Conservation (phyloP, 53 echinoderm and acorn worm genomes). For the Holothuria leucospilota region DNA sequence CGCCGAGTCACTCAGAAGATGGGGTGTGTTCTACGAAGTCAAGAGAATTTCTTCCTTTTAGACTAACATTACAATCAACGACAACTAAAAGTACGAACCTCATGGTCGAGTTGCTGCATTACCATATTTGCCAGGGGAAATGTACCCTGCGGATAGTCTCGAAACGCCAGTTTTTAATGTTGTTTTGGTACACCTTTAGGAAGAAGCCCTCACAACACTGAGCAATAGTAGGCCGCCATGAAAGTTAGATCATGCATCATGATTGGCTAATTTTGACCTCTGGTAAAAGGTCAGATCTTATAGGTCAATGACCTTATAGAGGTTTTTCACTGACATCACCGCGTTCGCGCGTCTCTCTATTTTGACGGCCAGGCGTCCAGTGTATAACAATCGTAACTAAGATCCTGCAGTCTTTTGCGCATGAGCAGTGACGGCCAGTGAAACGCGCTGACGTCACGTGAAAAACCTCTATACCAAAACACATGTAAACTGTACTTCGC, state of each 20-base stretch:
- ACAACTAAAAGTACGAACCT: slow-evolving; percentile 61
- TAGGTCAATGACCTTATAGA: too few species aligned
- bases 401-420: too few species aligned
- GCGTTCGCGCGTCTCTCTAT: too few species aligned
- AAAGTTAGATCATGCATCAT: neutral
- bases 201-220: neutral
- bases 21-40: slow-evolving; percentile 46
- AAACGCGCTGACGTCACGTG: too few species aligned
- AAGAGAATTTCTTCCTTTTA: neutral
- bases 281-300: slow-evolving; percentile 14
- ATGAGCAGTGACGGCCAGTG: too few species aligned
- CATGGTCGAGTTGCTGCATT: slow-evolving; percentile 94
- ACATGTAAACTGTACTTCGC: too few species aligned
- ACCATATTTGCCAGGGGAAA: slow-evolving; percentile 91
- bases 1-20: neutral
- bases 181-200: neutral
- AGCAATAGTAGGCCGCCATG: slow-evolving; percentile 32
- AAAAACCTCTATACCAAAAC: too few species aligned
- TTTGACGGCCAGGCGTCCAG: too few species aligned
- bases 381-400: too few species aligned
- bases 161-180: slow-evolving; percentile 53
- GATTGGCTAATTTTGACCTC: slow-evolving; percentile 46
- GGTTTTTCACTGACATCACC: too few species aligned
- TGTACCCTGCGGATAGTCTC: slow-evolving; percentile 67
- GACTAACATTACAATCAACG: too few species aligned